Conservation (phyloP, 2,113 vertebrate genomes). For the Blennius ocellaris region DNA sequence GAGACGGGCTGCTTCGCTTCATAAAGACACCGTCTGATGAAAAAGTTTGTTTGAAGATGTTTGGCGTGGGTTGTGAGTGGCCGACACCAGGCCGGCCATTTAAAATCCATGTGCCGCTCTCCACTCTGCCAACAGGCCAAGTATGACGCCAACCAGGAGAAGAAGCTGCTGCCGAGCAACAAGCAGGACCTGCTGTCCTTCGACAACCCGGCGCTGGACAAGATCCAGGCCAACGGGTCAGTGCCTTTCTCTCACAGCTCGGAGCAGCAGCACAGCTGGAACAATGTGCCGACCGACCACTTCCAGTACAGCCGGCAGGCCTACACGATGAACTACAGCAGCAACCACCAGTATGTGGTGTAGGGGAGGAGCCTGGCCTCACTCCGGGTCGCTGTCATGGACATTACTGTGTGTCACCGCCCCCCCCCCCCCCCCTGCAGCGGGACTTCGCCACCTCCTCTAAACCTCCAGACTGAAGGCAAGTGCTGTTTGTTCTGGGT, state of each 20-base stretch:
- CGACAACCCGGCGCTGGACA: slow-evolving; percentile 80
- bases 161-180: slow-evolving; percentile 89
- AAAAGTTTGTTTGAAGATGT: not conserved
- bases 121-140: slow-evolving; percentile 80
- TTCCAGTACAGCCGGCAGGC: slow-evolving; percentile 90
- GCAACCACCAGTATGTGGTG: slow-evolving; percentile 89
- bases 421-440: slow-evolving; percentile 9
- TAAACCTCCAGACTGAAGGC: slow-evolving; percentile 52
- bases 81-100: not conserved
- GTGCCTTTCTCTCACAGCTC: slow-evolving; percentile 81
- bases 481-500: slow-evolving; percentile 48
- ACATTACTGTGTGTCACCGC: slow-evolving; percentile 57
- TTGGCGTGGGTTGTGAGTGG: not conserved
- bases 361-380: slow-evolving; percentile 67
- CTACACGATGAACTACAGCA: slow-evolving; percentile 84
- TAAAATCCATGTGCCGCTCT: not conserved
- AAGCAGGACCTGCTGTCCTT: slow-evolving; percentile 85
- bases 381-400: slow-evolving; percentile 37
- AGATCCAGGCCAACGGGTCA: slow-evolving; percentile 87
- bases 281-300: slow-evolving; percentile 88
- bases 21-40: not conserved
- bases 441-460: not conserved
- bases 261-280: slow-evolving; percentile 86
- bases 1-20: not conserved
- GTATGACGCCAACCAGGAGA: slow-evolving; percentile 91